Percentiles rank a stretch among this genome's conserved stretches.
Evolutionary conservation across 2,888 invertebrate species (phyloP).

Genomic region (Habrosyne pyritoides): DNA sequence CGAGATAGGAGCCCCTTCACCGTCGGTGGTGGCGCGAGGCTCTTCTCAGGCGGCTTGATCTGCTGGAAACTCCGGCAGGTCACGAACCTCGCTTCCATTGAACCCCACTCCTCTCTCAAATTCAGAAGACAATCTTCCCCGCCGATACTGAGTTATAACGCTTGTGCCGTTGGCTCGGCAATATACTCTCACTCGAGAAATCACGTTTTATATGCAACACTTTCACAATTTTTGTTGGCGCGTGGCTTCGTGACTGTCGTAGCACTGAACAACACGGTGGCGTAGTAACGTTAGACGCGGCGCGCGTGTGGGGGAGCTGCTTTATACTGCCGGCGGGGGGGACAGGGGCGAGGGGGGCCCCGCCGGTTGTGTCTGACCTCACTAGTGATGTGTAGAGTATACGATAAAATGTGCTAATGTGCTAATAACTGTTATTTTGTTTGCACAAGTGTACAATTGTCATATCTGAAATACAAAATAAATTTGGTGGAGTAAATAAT

Average conservation of each 20-base stretch:
- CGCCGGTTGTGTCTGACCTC: conserved; percentile 57
- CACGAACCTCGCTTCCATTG: conserved; percentile 84
- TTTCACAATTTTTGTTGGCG: conserved; percentile 76
- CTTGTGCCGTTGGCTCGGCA: conserved; percentile 47
- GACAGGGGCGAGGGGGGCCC: conserved; percentile 38
- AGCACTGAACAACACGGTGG: conserved; percentile 63
- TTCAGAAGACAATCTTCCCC: conserved; percentile 64
- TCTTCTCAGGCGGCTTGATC: conserved; percentile 83
- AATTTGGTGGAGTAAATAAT: background rate
- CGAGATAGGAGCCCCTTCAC: conserved; percentile 80
- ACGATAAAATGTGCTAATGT: conserved; percentile 28
- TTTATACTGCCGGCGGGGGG: conserved; percentile 56
- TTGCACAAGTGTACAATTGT: conserved; percentile 23
- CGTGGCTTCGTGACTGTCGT: conserved; percentile 58
- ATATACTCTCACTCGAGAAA: conserved; percentile 76
- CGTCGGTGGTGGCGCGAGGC: conserved; percentile 76
- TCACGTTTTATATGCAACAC: conserved; percentile 70
- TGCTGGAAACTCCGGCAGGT: conserved; percentile 82
- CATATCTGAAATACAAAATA: conserved; percentile 12
- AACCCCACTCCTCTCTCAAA: conserved; percentile 70
- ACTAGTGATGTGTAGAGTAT: conserved; percentile 57
- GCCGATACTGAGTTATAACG: conserved; percentile 53
- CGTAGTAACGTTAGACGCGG: conserved; percentile 73
- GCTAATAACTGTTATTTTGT: conserved; percentile 18
- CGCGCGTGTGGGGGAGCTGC: conserved; percentile 66